These are phyloP conservation scores for Microctenopoma stevenorrisi DNA, from an alignment of 2,797 vertebrate genomes.

Conservation along the genomic window DNA sequence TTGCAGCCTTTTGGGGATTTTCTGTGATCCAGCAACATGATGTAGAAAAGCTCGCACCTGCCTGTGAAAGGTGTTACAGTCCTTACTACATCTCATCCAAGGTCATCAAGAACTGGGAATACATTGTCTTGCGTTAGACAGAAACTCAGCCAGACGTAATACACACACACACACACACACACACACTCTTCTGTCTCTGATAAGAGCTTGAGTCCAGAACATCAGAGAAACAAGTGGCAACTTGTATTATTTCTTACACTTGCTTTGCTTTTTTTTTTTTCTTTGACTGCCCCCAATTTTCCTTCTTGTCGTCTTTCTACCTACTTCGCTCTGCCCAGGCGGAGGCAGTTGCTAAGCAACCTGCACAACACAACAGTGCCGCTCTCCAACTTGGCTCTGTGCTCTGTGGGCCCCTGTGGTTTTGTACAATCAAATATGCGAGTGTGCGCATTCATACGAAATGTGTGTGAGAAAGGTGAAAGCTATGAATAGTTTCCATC, in stretches of 20 bases:
- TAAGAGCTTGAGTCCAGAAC: conserved; percentile 19
- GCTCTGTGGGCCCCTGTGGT: conserved; percentile 62
- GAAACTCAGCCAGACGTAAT: not conserved
- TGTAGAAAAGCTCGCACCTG: not conserved
- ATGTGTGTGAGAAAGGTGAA: conserved; percentile 57
- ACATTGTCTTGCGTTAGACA: not conserved
- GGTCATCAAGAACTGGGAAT: not conserved
- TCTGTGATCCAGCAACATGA: too few species aligned
- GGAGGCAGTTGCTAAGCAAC: conserved; percentile 79
- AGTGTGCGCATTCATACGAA: conserved; percentile 45
- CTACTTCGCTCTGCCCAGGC: conserved; percentile 63
- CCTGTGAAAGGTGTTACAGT: not conserved
- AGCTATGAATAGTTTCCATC: conserved; percentile 74
- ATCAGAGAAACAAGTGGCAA: conserved; percentile 47
- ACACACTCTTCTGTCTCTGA: conserved; percentile 1
- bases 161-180: not conserved
- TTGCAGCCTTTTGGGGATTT: too few species aligned
- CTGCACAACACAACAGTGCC: conserved; percentile 72
- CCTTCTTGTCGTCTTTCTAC: conserved; percentile 56
- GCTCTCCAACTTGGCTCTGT: conserved; percentile 65
- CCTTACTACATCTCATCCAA: not conserved
- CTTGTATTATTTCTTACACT: conserved; percentile 57
- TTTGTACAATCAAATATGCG: conserved; percentile 68
- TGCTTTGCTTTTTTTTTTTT: conserved; percentile 21
- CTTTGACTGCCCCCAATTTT: conserved; percentile 56